Conservation (phyloP, 1,140 invertebrate species). For the Panulirus ornatus region DNA sequence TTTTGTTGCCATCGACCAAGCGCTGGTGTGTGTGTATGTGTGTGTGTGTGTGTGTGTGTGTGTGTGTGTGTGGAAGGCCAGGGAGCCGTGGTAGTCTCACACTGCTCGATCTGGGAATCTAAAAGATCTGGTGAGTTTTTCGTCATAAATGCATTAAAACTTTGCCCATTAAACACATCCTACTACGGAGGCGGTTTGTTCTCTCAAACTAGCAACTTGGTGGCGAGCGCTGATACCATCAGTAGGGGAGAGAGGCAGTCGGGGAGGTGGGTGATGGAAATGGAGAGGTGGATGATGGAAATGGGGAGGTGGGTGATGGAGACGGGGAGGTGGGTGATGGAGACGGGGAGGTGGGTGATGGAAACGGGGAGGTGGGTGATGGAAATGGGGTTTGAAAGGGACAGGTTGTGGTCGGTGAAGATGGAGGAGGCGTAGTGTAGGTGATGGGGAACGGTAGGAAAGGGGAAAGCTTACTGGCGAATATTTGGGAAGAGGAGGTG, state of each 20-base stretch:
- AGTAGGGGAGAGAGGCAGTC: background rate
- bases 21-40: too few relatives aligned
- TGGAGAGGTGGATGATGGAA: background rate
- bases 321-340: background rate
- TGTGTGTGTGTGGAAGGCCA: too few relatives aligned
- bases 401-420: background rate
- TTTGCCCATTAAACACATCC: slow-evolving; percentile 71
- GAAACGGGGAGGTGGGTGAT: background rate
- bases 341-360: background rate
- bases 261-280: slow-evolving; percentile 1
- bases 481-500: too few relatives aligned
- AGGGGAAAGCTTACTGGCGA: background rate
- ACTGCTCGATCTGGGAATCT: slow-evolving; percentile 58
- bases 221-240: slow-evolving; percentile 44
- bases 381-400: background rate
- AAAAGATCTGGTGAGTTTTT: slow-evolving; percentile 71
- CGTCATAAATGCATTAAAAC: slow-evolving; percentile 73
- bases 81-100: background rate
- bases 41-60: too few relatives aligned
- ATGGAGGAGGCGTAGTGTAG: background rate
- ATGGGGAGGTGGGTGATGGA: background rate
- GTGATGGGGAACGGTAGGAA: background rate
- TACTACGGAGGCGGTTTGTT: slow-evolving; percentile 65
- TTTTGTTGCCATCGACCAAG: too few relatives aligned
- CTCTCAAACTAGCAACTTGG: slow-evolving; percentile 68